Evolutionary conservation across 2,797 vertebrate genomes (phyloP), one percentile per base, ranked within the genome.

Genomic region (Gymnocypris eckloni): DNA sequence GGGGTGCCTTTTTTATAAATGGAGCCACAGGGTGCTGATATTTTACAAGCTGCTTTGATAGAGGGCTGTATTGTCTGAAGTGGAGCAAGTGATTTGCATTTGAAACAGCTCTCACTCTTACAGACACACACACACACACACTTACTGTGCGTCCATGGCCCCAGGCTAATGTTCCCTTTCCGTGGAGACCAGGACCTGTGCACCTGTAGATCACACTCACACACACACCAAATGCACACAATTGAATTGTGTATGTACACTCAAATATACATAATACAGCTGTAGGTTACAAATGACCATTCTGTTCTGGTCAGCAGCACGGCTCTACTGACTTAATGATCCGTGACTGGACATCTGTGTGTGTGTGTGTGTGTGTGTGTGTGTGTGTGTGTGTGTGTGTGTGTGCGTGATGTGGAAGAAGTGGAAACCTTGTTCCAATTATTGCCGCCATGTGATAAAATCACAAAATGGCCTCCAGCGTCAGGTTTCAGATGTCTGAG

Each of bases 31-130:
- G 92, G 92, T 87, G 92, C 91, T 92, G 77, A 89, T 91, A 93
- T 94, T 94, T 94, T 92, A 95, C 93, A 94, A 94, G 94, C 93
- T 91, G 92, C 91, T 92, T 90, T 92, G 84, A 92, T 89, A 91
- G 91, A 93, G 90, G 90, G 91, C 87, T 90, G 93, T 94, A 93
- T 92, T 93, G 92, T 92, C 89, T 69, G 87, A 92, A 87, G 90
- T 88, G 90, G 86, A 89, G 88, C 86, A 90, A 89, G 77, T 50
- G 87, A 96, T 96, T 95, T 94, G 94, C 94, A 96, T 95, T 93
- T 95, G 93, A 95, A 96, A 94, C 91, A 88, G 91, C 89, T 87
- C 89, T 91, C 87, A 64, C 86, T 83, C 70, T 85, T 64, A 59
- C 33, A 2, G 33, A 33, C 2, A 33, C 93, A 90, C 91, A 87